phyloP scores from a whole-genome alignment of 1,140 invertebrate genomes.

The Triops cancriformis region DNA sequence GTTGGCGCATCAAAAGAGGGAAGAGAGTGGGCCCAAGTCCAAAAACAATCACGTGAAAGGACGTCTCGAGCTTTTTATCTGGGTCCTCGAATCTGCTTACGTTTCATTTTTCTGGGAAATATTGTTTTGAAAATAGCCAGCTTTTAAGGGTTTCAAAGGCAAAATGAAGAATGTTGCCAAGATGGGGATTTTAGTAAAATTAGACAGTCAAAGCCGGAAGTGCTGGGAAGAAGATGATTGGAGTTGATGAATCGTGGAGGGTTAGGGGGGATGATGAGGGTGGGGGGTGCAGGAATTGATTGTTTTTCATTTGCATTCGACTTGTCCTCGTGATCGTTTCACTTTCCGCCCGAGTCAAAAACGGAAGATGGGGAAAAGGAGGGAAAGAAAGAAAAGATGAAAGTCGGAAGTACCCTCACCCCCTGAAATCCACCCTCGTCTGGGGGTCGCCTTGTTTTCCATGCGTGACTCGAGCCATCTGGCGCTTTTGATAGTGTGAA shows the following conservation, averaged over 20 bases:
- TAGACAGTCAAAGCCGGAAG: not conserved
- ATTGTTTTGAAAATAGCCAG: not conserved
- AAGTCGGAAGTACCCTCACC: too few species aligned
- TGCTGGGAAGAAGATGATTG: not conserved
- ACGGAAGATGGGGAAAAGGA: too few species aligned
- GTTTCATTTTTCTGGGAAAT: not conserved
- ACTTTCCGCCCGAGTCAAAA: not conserved
- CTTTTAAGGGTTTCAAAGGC: too few species aligned
- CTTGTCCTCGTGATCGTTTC: not conserved
- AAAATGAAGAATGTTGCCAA: too few species aligned
- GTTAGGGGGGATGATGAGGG: not conserved
- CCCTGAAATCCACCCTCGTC: too few species aligned
- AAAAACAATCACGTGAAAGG: constrained; percentile 8
- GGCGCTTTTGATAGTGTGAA: too few species aligned
- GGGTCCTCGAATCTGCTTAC: not conserved
- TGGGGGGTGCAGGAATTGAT: not conserved
- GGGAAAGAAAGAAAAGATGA: too few species aligned
- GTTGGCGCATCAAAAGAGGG: not conserved
- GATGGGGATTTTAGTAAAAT: not conserved
- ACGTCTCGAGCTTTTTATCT: not conserved
- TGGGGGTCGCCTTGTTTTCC: too few species aligned
- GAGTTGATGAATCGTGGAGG: not conserved
- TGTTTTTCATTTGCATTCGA: not conserved
- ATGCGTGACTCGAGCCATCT: too few species aligned
- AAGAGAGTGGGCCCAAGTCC: not conserved